Base-by-base conservation (phyloP, 2,888 invertebrate genomes). In the Microchrysa polita region DNA sequence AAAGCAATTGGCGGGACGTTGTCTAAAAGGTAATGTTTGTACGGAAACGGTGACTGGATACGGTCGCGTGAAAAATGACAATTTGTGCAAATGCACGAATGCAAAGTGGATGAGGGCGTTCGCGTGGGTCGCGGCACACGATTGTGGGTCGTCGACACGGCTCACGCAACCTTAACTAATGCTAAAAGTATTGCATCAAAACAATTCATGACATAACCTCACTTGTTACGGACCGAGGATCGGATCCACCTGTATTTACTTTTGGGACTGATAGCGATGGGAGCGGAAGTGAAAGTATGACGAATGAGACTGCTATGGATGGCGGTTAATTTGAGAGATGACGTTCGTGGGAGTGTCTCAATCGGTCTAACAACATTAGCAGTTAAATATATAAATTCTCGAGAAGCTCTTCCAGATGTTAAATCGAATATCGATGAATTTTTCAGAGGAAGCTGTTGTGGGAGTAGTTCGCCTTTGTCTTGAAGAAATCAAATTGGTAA, bases 1-100 rank as follows among this genome's bases (percentile, higher is more conserved):
- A 69, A 69, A 69, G 69, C 69, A 69, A 69, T 69, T 69, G 69
- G 69, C 69, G 69, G 69, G 69, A 69, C 57, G 55, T 55, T 57
- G 40, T 57, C 55, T 55, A 69, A 69, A 69, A 69, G 69, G 69
- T 69, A 69, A 65, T 14, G 44, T 10, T 42, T 16, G 14, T 9
- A 16, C 53, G 53, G 27, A 52, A 48, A 16, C 52, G 5, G 55
- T 4, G 2, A 18, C 34, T 20, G 65, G 52, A 65, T 18, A 27
- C 67, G 7, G 20, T n/a, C n/a, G n/a, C n/a, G n/a, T 65, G 18
- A 44, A 34, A 22, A 44, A 5, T 7, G 9, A 20, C 23, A 48
- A 48, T 23, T 44, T 44, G 10, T 5, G 48, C 20, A 22, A n/a
- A 27, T 55, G 20, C 18, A 20, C 5, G 1, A 1, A 60, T 9